A percentile compares a stretch with the other conserved stretches of the same genome.
Conservation (phyloP, 2,888 invertebrate genomes). For the Ganaspis brasiliensis region DNA sequence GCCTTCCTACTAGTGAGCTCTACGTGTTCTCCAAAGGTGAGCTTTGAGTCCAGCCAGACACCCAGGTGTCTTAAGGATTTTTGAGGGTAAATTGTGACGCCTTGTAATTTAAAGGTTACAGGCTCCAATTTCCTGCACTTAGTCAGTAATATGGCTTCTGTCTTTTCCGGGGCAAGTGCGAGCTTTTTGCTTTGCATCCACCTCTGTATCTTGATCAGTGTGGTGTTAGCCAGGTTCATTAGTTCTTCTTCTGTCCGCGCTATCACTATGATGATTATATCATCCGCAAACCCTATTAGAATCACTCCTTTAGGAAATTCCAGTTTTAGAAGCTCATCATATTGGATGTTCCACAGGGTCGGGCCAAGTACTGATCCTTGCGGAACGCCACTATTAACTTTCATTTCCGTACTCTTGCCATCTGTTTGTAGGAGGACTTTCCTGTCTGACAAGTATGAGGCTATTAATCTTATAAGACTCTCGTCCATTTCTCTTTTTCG, state of each 20-base stretch:
- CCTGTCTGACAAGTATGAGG: background rate
- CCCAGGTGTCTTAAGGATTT: slow-evolving; percentile 26
- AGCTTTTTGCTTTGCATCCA: slow-evolving; percentile 49
- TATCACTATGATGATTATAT: slow-evolving; percentile 47
- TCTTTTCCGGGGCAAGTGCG: slow-evolving; percentile 52
- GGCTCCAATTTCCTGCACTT: slow-evolving; percentile 40
- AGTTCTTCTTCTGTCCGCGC: slow-evolving; percentile 10
- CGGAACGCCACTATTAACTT: slow-evolving; percentile 50
- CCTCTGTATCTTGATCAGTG: background rate
- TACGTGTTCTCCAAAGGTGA: slow-evolving; percentile 9
- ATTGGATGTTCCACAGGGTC: slow-evolving; percentile 50
- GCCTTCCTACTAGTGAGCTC: slow-evolving; percentile 1
- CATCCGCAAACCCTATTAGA: slow-evolving; percentile 52
- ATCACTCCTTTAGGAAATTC: slow-evolving; percentile 31
- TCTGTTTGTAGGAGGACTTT: slow-evolving; percentile 48
- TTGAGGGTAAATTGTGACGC: background rate
- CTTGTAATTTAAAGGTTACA: slow-evolving; percentile 38
- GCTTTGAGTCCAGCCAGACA: slow-evolving; percentile 40
- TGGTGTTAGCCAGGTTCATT: too few relatives aligned
- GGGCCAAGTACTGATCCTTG: slow-evolving; percentile 56
- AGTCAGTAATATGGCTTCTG: slow-evolving; percentile 51
- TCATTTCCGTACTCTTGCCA: background rate
- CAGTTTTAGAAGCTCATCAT: slow-evolving; percentile 50
- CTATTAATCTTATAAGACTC: slow-evolving; percentile 47
- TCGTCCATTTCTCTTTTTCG: slow-evolving; percentile 30